Conservation (phyloP, 2,113 vertebrate genomes). For the Datnioides undecimradiatus region DNA sequence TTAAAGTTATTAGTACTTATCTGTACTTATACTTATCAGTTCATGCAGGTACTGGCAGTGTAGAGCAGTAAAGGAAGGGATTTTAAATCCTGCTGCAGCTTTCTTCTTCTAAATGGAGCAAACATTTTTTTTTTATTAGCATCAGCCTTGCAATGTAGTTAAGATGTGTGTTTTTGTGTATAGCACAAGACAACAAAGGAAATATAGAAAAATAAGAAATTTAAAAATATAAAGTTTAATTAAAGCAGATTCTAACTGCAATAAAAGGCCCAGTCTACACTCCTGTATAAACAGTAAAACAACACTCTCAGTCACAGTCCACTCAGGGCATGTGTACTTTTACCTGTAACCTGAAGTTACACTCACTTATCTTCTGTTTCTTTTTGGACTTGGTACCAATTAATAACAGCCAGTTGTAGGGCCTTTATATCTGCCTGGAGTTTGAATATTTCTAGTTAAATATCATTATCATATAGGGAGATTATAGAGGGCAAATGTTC, state of each 20-base stretch:
- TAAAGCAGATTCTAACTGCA: neutral
- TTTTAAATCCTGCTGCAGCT: neutral
- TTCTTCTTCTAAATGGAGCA: neutral
- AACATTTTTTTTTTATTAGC: neutral
- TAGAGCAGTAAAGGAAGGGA: neutral
- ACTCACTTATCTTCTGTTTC: neutral
- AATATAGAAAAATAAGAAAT: too few relatives aligned
- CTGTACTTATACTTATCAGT: too few relatives aligned
- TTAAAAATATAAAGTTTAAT: neutral
- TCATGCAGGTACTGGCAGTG: neutral
- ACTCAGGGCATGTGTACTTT: neutral
- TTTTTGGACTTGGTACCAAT: neutral
- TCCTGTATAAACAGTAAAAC: neutral
- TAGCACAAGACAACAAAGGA: neutral
- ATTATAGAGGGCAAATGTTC: neutral
- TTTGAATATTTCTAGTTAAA: neutral
- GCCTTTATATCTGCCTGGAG: neutral
- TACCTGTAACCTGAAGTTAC: neutral
- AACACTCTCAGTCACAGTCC: neutral
- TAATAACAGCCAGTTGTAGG: neutral
- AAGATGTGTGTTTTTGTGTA: neutral
- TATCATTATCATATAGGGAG: neutral
- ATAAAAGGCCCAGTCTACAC: neutral
- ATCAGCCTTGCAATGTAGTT: neutral
- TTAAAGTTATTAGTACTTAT: too few relatives aligned